A percentile compares a stretch with the other conserved stretches of the same genome.
Evolutionary conservation across 2,113 vertebrate species (phyloP).

Genomic region (Petroica traversi): DNA sequence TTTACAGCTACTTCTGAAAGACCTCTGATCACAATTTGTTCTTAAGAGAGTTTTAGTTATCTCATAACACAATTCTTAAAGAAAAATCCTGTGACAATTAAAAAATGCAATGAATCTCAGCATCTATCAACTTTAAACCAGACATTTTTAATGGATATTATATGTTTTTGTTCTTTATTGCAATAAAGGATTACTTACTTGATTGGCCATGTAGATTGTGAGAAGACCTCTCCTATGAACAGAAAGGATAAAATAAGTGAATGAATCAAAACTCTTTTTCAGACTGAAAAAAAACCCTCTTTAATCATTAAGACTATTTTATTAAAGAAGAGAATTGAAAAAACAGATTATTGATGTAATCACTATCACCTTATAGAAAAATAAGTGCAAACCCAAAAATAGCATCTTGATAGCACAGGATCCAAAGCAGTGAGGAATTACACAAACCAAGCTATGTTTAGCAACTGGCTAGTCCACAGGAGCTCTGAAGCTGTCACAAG

Average conservation of each 20-base stretch:
- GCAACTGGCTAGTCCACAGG: background rate
- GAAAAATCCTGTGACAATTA: background rate
- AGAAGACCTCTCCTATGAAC: conserved; percentile 92
- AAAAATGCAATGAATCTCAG: background rate
- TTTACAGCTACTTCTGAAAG: background rate
- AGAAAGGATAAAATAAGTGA: conserved; percentile 18
- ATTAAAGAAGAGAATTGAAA: background rate
- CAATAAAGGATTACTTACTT: conserved; percentile 82
- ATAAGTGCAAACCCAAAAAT: background rate
- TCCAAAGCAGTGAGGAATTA: background rate
- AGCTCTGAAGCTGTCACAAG: background rate
- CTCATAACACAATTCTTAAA: background rate
- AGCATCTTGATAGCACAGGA: background rate
- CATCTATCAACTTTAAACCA: background rate
- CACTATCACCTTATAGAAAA: background rate
- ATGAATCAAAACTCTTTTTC: background rate
- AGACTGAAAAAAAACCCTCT: background rate
- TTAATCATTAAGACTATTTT: background rate
- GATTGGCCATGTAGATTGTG: conserved; percentile 98
- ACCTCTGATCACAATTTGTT: background rate
- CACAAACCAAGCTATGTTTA: background rate
- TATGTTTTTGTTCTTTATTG: background rate
- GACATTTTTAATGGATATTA: background rate
- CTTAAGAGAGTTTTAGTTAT: background rate
- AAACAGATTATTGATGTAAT: background rate